These are phyloP conservation scores for Branchinecta lynchi DNA, from an alignment of 1,140 invertebrate species.

Conservation along the genomic window DNA sequence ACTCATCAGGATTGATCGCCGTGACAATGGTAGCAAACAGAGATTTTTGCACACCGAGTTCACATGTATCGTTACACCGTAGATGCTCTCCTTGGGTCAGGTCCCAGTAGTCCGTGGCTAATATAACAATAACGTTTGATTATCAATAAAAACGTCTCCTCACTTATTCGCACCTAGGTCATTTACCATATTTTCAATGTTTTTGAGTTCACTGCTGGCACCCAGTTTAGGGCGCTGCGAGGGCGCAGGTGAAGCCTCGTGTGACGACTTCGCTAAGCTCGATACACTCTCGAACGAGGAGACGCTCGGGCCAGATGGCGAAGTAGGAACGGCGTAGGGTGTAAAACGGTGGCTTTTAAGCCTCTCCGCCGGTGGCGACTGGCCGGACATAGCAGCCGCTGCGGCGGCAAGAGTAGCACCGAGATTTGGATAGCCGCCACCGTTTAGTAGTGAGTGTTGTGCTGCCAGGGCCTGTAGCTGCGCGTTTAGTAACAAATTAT, in stretches of 20 bases:
- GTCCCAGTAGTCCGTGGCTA: no score
- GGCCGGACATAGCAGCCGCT: conserved; percentile 31
- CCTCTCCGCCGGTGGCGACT: conserved; percentile 29
- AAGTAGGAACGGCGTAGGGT: conserved; percentile 52
- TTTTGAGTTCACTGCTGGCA: conserved; percentile 56
- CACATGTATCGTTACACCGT: no score
- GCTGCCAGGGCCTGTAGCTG: conserved; percentile 53
- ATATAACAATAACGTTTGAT: no score
- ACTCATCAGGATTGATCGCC: no score
- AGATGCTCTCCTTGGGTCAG: no score
- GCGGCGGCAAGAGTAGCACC: conserved; percentile 30
- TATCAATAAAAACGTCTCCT: no score
- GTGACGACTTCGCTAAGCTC: conserved; percentile 22
- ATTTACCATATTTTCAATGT: conserved; percentile 93
- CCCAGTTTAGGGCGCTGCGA: conserved; percentile 16
- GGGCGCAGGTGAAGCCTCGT: conserved; percentile 6
- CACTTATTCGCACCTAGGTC: conserved; percentile 47
- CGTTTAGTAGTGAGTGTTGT: conserved; percentile 57
- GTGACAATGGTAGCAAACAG: no score
- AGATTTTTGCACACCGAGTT: no score
- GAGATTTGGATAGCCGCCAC: conserved; percentile 32
- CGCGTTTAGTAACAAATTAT: conserved; percentile 62
- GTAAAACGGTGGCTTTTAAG: conserved; percentile 55
- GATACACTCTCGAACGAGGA: conserved; percentile 51
- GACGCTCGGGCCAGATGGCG: conserved; percentile 38